These are phyloP conservation scores for Drosophila sechellia DNA, from an alignment of 1,140 invertebrate species.

Conservation along the genomic window DNA sequence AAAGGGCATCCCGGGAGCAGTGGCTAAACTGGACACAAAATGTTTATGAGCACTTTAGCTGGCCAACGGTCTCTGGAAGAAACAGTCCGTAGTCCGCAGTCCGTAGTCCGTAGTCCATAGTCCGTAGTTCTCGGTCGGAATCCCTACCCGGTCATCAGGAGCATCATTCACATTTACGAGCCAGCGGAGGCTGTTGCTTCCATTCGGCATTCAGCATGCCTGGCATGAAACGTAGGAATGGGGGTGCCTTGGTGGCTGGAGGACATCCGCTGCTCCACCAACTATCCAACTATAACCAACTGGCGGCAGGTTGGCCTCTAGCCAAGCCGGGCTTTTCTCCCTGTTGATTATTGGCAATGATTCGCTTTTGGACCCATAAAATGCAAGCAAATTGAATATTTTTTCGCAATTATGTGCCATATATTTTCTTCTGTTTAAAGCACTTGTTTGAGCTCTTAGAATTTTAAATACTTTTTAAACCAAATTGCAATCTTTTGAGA, in stretches of 20 bases:
- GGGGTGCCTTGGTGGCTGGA: not conserved
- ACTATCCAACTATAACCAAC: not conserved
- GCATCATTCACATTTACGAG: constrained; percentile 78
- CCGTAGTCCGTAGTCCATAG: constrained; percentile 19
- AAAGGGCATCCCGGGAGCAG: not conserved
- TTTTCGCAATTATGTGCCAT: constrained; percentile 48
- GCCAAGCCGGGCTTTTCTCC: not conserved
- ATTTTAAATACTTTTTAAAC: too few species aligned
- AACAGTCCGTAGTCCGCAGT: not conserved
- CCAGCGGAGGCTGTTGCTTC: constrained; percentile 60
- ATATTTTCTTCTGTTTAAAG: too few species aligned
- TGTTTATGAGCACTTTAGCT: constrained; percentile 78
- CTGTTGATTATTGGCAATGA: constrained; percentile 77
- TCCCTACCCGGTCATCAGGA: constrained; percentile 66
- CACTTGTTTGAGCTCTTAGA: too few species aligned
- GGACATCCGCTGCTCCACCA: constrained; percentile 1
- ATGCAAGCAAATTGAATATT: constrained; percentile 75
- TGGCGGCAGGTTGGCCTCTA: constrained; percentile 8
- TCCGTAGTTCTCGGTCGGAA: constrained; percentile 14
- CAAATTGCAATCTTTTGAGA: not conserved
- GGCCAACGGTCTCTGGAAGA: constrained; percentile 20
- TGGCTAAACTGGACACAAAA: constrained; percentile 54
- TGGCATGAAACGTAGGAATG: constrained; percentile 2
- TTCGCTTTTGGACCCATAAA: constrained; percentile 77
- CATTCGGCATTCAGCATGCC: constrained; percentile 8